A percentile compares a stretch with the other conserved stretches of the same genome.
Conservation (phyloP, 2,113 vertebrate species). For the Orcinus orca region DNA sequence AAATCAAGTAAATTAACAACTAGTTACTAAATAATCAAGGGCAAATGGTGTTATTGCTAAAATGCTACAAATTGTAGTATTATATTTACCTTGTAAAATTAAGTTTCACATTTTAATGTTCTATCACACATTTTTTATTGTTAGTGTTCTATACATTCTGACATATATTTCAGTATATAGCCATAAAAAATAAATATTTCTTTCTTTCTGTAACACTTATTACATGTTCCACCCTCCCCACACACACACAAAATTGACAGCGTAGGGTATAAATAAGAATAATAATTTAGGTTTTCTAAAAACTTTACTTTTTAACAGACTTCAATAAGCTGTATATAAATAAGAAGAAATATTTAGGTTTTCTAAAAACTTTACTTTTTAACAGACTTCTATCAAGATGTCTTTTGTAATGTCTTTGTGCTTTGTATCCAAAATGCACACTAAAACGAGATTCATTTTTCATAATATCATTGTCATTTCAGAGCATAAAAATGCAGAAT, state of each 20-base stretch:
- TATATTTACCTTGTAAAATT: neutral
- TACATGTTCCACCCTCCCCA: fast-evolving
- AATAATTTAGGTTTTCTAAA: neutral
- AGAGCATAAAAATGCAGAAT: slow-evolving; percentile 78
- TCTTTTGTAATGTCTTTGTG: slow-evolving; percentile 57
- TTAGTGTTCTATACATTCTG: neutral
- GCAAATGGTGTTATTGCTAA: neutral
- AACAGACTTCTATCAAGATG: slow-evolving; percentile 49
- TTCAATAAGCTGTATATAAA: neutral
- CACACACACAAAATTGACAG: neutral
- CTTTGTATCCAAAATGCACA: slow-evolving; percentile 66
- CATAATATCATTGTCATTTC: slow-evolving; percentile 75
- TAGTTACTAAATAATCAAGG: neutral
- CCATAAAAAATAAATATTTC: neutral
- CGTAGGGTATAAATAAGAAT: neutral
- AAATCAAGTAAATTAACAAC: neutral
- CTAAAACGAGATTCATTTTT: slow-evolving; percentile 73
- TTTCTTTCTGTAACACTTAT: neutral
- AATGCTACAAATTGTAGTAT: neutral
- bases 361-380: slow-evolving; percentile 44
- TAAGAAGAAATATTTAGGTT: neutral
- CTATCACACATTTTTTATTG: neutral
- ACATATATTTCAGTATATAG: neutral
- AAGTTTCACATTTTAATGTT: neutral
- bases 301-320: slow-evolving; percentile 56